Evolutionary conservation across 2,113 vertebrate species (phyloP), one percentile per base, ranked within the genome.

Genomic region (Pseudopipra pipra): DNA sequence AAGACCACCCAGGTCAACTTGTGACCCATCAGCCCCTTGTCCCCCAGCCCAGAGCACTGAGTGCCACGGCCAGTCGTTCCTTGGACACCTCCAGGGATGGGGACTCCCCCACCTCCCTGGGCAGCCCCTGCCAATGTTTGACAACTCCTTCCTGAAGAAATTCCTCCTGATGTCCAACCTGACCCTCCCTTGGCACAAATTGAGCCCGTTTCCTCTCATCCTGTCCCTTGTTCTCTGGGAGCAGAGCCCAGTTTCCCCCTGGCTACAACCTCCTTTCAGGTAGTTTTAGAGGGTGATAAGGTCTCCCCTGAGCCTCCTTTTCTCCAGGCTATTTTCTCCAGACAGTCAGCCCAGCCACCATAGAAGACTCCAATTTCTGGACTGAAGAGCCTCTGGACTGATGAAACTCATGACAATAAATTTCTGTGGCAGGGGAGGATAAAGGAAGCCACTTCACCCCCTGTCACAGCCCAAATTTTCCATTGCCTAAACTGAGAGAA

Each of bases 381-480:
- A 51, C 22, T 59, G 59, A 91, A 89, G 33, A 9, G 28, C 54
- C 46, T 4, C 6, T 19, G n/a, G 66, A 75, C 72, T 58, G 62
- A 86, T 14, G 11, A 49, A 86, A 72, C 61, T 85, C 12, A 9
- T 4, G 41, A 25, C 19, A 78, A 25, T 14, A 78, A 75, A 66
- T 79, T 87, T 61, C 55, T 23, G 39, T 68, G 63, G 52, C 16
- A 72, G 30, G 67, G 63, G 54, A 88, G 44, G 76, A 59, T 25
- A 85, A 44, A 92, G 80, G 68, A 96, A 87, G 80, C 31, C 58
- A 73, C 79, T 52, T 35, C 62, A 66, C n/a, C 56, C 68, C 20
- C 71, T 11, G 5, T 12, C 58, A 68, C 1, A n/a, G 49, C 13
- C 59, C 51, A 71, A 8, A 17, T 43, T 90, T 91, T 93, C 90